phyloP scores from a whole-genome alignment of 2,797 vertebrate species.

The Cirrhinus mrigala region DNA sequence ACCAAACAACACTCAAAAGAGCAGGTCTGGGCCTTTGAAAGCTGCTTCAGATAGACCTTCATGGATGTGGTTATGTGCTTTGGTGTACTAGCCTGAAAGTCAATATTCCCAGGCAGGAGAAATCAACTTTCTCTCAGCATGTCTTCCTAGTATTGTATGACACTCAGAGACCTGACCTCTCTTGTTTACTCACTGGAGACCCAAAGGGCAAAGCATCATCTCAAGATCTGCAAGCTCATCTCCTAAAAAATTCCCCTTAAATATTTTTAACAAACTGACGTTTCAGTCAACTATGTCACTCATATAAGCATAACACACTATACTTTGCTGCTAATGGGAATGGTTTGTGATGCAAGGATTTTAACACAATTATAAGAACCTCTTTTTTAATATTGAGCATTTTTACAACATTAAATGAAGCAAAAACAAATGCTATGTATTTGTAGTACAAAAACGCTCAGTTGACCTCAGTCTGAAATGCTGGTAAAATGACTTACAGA shows the following conservation, averaged over 20 bases:
- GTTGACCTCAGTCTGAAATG: not conserved
- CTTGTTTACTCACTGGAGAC: conserved; percentile 25
- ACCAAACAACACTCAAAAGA: not conserved
- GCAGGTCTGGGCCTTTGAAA: not conserved
- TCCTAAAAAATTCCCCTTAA: conserved; percentile 23
- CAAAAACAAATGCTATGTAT: not conserved
- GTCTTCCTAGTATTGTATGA: conserved; percentile 72
- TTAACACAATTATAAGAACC: not conserved
- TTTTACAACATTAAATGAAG: not conserved
- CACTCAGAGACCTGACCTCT: conserved; percentile 34
- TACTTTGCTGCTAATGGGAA: not conserved
- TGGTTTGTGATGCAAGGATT: not conserved
- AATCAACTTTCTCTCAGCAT: not conserved
- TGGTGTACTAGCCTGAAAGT: not conserved
- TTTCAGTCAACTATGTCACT: conserved; percentile 15
- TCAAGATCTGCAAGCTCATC: conserved; percentile 61
- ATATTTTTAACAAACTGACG: conserved; percentile 51
- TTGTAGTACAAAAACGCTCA: not conserved
- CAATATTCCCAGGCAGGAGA: not conserved
- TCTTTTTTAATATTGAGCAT: not conserved
- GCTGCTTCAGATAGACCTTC: not conserved
- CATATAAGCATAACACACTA: not conserved
- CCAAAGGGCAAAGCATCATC: conserved; percentile 49
- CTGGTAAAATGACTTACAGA: not conserved
- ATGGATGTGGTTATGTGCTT: not conserved